Conservation (phyloP, 2,113 vertebrate species). For the Myotis brandtii region DNA sequence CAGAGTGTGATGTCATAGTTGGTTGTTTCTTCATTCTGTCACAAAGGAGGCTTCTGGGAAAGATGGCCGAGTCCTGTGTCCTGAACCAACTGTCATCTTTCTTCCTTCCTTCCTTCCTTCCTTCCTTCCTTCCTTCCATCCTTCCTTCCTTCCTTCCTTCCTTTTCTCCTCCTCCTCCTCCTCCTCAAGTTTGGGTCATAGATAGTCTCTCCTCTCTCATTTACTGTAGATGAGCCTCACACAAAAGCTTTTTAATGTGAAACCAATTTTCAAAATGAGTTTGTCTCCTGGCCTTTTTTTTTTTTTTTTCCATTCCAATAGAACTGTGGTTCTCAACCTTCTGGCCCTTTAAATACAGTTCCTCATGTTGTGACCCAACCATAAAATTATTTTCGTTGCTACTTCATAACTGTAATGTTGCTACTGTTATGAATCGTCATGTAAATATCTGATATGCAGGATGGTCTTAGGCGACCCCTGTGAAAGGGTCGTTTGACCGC, state of each 20-base stretch:
- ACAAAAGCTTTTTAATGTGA: not conserved
- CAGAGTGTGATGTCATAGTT: not conserved
- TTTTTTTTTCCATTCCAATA: not conserved
- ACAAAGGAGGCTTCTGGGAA: not conserved
- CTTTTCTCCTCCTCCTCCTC: too few relatives aligned
- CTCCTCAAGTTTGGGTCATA: not conserved
- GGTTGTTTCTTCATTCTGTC: not conserved
- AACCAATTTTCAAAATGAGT: not conserved
- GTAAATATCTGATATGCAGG: too few relatives aligned
- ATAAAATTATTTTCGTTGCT: too few relatives aligned
- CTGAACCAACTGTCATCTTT: not conserved
- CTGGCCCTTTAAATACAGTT: too few relatives aligned
- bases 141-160: too few relatives aligned
- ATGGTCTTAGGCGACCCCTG: too few relatives aligned
- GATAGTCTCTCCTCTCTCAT: not conserved
- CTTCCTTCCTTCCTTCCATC: too few relatives aligned
- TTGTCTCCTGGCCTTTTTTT: not conserved
- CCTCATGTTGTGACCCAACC: too few relatives aligned
- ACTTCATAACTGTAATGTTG: too few relatives aligned
- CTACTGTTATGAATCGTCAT: too few relatives aligned
- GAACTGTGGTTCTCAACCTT: not conserved
- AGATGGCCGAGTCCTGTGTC: not conserved
- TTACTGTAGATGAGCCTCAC: not conserved
- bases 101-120: too few relatives aligned
- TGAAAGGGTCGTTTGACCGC: too few relatives aligned